Base-by-base conservation (phyloP, 2,113 vertebrate genomes). In the Brevimyrus niger region DNA sequence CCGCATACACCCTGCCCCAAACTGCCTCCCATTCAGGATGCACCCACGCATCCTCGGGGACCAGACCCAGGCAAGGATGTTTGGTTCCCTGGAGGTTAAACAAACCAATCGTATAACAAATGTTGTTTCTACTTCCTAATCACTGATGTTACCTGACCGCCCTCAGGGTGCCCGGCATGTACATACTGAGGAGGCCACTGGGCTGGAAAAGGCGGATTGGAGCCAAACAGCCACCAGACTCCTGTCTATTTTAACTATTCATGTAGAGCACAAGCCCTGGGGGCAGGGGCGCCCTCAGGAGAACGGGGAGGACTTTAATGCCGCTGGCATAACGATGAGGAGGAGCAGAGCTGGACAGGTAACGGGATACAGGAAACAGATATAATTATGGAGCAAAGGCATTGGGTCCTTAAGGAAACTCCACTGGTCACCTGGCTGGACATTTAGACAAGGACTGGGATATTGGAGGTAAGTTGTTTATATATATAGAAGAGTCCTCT, bases 201-300 rank as follows among this genome's bases (percentile, higher is more conserved):
- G 19, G 5, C 46, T 82, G 73, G 73, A 80, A 38, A 42, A 80
- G 44, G 27, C 38, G 31, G 69, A 53, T 23, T 38, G 50, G 88
- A 42, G 50, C 48, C 50, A 47, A 53, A 82, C 11, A 15, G n/a
- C 69, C 84, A 87, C 82, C 9, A 85, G 94, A 95, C 93, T 93
- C 95, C 95, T 91, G 89, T 42, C 35, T 35, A 17, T 80, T 92
- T 96, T 92, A 96, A 96, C 91, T 94, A 95, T 96, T 95, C 27
- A 96, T 94, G 87, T 51, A 21, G 91, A 91, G 93, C 92, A 88
- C 91, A 58, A 90, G 93, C 94, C 94, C 94, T 94, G 94, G 94
- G 92, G 92, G 91, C 80, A 90, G 91, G 80, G 91, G 88, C 89
- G 87, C 82, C 69, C 92, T 91, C 61, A 4, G 44, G 35, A 53